Base-by-base conservation (phyloP, 2,888 invertebrate species). In the Ochropleura leucogaster region DNA sequence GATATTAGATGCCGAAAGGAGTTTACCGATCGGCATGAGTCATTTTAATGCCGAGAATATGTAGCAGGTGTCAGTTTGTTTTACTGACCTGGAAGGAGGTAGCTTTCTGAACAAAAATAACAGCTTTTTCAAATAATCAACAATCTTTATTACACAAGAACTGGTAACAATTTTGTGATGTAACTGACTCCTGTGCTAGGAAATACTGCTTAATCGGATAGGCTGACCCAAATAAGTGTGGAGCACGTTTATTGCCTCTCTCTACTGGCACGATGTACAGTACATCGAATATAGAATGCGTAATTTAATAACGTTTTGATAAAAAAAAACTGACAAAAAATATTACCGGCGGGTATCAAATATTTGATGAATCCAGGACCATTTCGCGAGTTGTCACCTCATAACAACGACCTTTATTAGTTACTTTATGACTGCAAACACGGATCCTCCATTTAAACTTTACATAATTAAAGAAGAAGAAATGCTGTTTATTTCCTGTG, bases 371-470 rank as follows among this genome's bases (percentile, higher is more conserved):
- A 72, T 77, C 59, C 47, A 64, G 44, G 64, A 63, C 53, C 71
- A 80, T 69, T 82, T 72, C 53, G 40, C 40, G 64, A 79, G 44
- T 62, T 78, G 72, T 62, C 70, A 73, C 60, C 60, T 77, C 59
- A 63, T 73, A 68, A 68, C 62, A 68, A 30, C 63, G 69, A 57
- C 63, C 74, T 75, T 81, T 64, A 73, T 72, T 80, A 63, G 57
- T 49, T 67, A 73, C 68, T 72, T 74, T 74, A 82, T 70, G 80
- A 77, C 82, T 75, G 51, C 57, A 18, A 77, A 85, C 83, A 85
- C 72, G 85, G 63, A 74, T 78, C 70, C 65, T 83, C 80, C 80
- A 82, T 86, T 85, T 83, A 77, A 47, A 76, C 70, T 72, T 72
- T 77, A 71, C 77, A 75, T 81, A 79, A 81, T 83, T 83, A 81